Evolutionary conservation across 2,113 vertebrate genomes (phyloP), one percentile per base, ranked within the genome.

Genomic region (Pimephales promelas): DNA sequence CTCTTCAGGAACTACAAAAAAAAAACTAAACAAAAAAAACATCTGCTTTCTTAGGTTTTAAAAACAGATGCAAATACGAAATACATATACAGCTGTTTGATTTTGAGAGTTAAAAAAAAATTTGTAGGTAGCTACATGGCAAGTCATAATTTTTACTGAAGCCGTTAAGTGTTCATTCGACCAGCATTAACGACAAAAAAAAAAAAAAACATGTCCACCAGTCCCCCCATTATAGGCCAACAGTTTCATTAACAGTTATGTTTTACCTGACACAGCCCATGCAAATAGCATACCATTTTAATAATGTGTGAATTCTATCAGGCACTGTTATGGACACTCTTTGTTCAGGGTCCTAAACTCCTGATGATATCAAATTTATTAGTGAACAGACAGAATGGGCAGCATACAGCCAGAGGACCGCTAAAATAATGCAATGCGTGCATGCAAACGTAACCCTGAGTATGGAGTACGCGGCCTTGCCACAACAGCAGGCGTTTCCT

Each of bases 321-420:
- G 88, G 87, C 85, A 88, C 56, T 84, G 24, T 47, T 80, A 47
- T 22, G 71, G 85, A 78, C 87, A 89, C 74, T 76, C 85, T 84
- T 86, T 87, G 84, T 83, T 79, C 70, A 81, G 84, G 83, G 87
- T 86, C 83, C 83, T 86, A n/a, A 10, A 81, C 85, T 86, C 81
- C 83, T 86, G 26, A 10, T 47, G 34, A 82, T 62, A 86, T 78
- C 68, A 36, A 66, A 87, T 62, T 26, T 26, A 78, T 54, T 49
- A 59, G 18, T n/a, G 16, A 77, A 49, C 66, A 31, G 76, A 54
- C 49, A 54, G 16, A 79, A 16, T 20, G 22, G n/a, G 5, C 16
- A 28, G 36, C 34, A 49, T 26, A 75, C 31, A 56, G 36, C 5
- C 26, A 36, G 1, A 16, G 6, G 31, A 14, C 18, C 28, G 24